Base-by-base conservation (phyloP, 64 coral and sea anemone species). In the Porites australiensis region DNA sequence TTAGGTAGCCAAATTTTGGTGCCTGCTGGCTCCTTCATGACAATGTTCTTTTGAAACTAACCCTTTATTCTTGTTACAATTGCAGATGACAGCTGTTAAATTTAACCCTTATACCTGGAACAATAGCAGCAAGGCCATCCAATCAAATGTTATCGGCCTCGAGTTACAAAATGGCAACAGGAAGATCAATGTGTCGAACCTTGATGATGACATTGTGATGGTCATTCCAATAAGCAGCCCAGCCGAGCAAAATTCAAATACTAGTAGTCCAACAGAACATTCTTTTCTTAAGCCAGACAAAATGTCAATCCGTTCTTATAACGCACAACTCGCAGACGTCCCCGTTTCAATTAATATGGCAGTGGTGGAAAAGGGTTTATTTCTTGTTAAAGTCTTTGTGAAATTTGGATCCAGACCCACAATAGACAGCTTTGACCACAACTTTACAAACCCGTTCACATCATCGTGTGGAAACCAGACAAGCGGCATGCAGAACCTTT, bases 231-330 rank as follows among this genome's bases (percentile, higher is more conserved):
- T 72, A 21, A 49, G 48, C 19, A 91, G 37, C 5, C 67, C 82
- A 79, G 58, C 54, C 2, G n/a, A 43, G 5, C 63, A 68, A 49
- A 70, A 53, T 60, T 49, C 48, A 22, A 69, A 19, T 27, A 67
- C 61, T 51, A 72, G 47, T 7, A 4, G 79, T 19, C 13, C 15
- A 59, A 20, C 59, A 20, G 9, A 86, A n/a, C 82, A 79, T 68
- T 44, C n/a, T 13, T 93, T 79, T 15, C 74, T 87, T 11, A 84
- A 77, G 77, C 75, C 20, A 88, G 88, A 84, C 55, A 63, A 37
- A 88, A 91, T 77, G 88, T 90, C 64, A 20, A 45, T n/a, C 54
- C 93, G 18, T 76, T 91, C 20, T 58, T 97, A 55, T 87, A 89
- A 65, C 81, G 88, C 47, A 58, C 80, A 47, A 71, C 20, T 73